Evolutionary conservation across 2,797 vertebrate species (phyloP).

Genomic region (Adrianichthys oophorus): DNA sequence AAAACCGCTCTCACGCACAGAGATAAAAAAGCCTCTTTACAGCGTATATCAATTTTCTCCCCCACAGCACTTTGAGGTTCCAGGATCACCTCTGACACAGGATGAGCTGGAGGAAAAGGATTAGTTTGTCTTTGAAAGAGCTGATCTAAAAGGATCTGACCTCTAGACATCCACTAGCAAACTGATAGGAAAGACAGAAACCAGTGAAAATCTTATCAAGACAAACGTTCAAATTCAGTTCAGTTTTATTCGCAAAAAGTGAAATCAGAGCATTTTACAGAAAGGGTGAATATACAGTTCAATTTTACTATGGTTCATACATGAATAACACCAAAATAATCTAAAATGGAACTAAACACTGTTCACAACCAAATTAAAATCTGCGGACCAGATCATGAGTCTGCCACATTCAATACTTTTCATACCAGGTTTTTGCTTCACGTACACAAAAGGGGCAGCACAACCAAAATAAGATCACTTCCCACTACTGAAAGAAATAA

Average conservation of each 20-base stretch:
- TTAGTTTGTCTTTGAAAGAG: constrained; percentile 48
- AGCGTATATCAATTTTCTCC: constrained; percentile 17
- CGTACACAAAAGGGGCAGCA: not conserved
- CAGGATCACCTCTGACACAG: constrained; percentile 59
- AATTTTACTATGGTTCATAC: too few relatives aligned
- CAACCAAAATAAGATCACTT: not conserved
- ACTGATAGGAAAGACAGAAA: not conserved
- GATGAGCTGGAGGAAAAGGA: constrained; percentile 59
- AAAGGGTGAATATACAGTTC: too few relatives aligned
- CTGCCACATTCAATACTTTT: constrained; percentile 13
- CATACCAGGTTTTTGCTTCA: not conserved
- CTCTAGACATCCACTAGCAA: constrained; percentile 24
- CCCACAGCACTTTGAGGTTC: constrained; percentile 52
- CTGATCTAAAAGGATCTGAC: constrained; percentile 59
- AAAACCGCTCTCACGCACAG: not conserved
- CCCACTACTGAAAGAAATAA: not conserved
- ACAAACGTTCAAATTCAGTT: not conserved
- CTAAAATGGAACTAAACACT: too few relatives aligned
- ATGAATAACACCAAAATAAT: too few relatives aligned
- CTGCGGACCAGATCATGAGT: constrained; percentile 28
- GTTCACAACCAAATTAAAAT: not conserved
- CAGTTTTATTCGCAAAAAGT: not conserved
- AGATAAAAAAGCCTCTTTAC: constrained; percentile 16
- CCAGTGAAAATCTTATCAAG: not conserved
- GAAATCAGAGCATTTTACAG: too few relatives aligned